Percentiles rank a stretch among this genome's conserved stretches.
phyloP scores from a whole-genome alignment of 2,113 vertebrate genomes.

The Hepsetus odoe region DNA sequence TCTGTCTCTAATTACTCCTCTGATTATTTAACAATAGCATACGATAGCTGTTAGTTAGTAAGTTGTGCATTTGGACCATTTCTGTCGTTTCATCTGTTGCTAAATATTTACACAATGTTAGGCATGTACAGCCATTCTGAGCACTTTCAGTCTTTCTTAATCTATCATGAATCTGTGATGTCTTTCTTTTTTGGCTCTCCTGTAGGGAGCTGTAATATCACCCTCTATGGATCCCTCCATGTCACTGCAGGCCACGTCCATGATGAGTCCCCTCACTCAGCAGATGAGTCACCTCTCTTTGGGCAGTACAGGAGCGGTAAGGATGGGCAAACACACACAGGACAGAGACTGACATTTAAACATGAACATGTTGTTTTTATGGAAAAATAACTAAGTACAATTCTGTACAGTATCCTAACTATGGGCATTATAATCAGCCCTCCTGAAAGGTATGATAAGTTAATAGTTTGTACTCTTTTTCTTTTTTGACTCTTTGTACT shows the following conservation, averaged over 20 bases:
- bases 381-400: too few species aligned
- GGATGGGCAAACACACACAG: constrained; percentile 45
- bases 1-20: neutral
- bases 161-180: neutral
- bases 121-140: constrained; percentile 37
- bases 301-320: constrained; percentile 89
- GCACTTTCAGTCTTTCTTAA: constrained; percentile 3
- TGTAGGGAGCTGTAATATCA: constrained; percentile 92
- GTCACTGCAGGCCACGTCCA: constrained; percentile 94
- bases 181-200: constrained; percentile 26
- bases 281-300: constrained; percentile 97
- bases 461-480: too few species aligned
- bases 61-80: too few species aligned
- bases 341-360: neutral
- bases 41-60: too few species aligned
- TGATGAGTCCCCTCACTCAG: constrained; percentile 93
- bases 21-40: too few species aligned
- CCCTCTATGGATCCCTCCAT: constrained; percentile 97
- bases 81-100: too few species aligned
- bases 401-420: too few species aligned
- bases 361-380: too few species aligned
- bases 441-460: too few species aligned
- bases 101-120: too few species aligned
- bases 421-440: too few species aligned
- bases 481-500: too few species aligned